phyloP scores from a whole-genome alignment of 2,797 vertebrate genomes.

The Esox masquinongy region DNA sequence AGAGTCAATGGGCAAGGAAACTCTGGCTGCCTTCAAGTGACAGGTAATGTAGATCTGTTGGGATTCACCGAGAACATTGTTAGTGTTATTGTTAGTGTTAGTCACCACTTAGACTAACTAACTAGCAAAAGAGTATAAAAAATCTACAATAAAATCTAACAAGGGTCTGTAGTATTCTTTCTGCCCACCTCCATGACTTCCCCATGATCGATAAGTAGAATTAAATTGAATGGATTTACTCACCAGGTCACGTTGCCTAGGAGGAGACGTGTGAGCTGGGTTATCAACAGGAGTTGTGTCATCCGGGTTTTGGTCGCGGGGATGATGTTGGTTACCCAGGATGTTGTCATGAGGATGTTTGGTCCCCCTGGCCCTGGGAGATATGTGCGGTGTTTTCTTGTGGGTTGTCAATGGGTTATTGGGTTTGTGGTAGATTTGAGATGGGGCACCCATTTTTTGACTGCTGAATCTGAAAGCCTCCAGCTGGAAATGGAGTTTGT shows the following conservation, averaged over 20 bases:
- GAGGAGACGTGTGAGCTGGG: neutral
- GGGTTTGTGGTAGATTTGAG: constrained; percentile 27
- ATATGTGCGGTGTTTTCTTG: too few relatives aligned
- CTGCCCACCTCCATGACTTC: neutral
- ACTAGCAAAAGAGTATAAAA: too few relatives aligned
- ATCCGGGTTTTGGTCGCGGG: too few relatives aligned
- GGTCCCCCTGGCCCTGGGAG: too few relatives aligned
- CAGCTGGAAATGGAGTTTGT: constrained; percentile 63
- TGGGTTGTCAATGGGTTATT: too few relatives aligned
- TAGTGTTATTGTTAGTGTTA: neutral
- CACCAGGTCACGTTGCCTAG: neutral
- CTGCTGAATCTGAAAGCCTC: constrained; percentile 70
- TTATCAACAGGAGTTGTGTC: too few relatives aligned
- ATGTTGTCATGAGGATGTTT: too few relatives aligned
- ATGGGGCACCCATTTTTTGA: constrained; percentile 9
- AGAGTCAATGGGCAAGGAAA: neutral
- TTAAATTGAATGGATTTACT: neutral
- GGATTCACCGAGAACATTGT: neutral
- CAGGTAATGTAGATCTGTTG: constrained; percentile 73
- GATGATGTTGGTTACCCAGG: too few relatives aligned
- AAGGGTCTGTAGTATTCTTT: neutral
- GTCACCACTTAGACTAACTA: neutral
- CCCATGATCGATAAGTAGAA: neutral
- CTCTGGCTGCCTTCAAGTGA: constrained; percentile 60
- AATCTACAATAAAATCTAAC: neutral